Conservation (phyloP, 2,888 invertebrate species). For the Amphipoea oculea region DNA sequence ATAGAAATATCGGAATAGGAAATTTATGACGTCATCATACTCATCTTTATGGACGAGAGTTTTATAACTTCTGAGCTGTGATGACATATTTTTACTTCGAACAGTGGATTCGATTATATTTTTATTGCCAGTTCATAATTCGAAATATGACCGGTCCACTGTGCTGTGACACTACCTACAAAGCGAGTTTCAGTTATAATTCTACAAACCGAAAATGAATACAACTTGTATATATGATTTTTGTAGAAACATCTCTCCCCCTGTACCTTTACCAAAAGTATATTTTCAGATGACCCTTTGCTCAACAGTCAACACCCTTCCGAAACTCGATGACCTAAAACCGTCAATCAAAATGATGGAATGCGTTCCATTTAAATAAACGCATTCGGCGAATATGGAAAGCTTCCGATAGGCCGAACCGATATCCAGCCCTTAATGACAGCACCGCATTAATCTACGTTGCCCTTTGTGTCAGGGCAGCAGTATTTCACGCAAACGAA, state of each 20-base stretch:
- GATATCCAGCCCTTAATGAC: slow-evolving; percentile 51
- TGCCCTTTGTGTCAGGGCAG: slow-evolving; percentile 28
- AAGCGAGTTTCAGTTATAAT: background rate
- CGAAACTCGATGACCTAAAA: slow-evolving; percentile 28
- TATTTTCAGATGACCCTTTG: slow-evolving; percentile 12
- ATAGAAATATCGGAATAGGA: slow-evolving; percentile 40
- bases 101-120: background rate
- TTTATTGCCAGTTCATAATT: background rate
- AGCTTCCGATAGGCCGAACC: slow-evolving; percentile 48
- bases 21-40: slow-evolving; percentile 32
- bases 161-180: background rate
- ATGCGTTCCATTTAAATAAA: slow-evolving; percentile 48
- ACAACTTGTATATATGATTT: background rate
- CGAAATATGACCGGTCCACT: background rate
- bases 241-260: background rate
- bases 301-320: slow-evolving; percentile 6
- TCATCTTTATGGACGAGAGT: slow-evolving; percentile 33
- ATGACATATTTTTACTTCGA: slow-evolving; percentile 28
- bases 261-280: background rate
- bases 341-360: slow-evolving; percentile 45
- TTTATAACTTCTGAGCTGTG: slow-evolving; percentile 16
- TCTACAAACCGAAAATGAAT: background rate
- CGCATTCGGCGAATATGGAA: slow-evolving; percentile 39
- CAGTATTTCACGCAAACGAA: slow-evolving; percentile 28
- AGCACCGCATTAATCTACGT: slow-evolving; percentile 57